These are phyloP conservation scores for Leontocebus nigricollis DNA, from an alignment of 2,797 vertebrate genomes.

Conservation along the genomic window DNA sequence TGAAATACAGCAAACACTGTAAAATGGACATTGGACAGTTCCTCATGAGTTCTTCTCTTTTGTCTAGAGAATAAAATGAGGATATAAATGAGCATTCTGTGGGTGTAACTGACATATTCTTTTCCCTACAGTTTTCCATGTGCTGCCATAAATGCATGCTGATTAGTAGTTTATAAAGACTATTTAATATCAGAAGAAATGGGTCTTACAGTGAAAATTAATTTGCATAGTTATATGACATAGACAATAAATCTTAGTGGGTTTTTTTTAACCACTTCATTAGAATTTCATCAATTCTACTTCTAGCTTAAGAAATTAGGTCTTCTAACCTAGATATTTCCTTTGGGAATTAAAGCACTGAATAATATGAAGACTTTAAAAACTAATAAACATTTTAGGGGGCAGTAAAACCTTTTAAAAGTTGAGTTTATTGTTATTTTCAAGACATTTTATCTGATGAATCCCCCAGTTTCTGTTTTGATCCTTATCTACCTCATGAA, in stretches of 20 bases:
- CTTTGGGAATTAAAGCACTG: neutral
- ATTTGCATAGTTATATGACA: constrained; percentile 17
- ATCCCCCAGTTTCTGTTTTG: constrained; percentile 53
- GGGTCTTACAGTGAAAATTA: constrained; percentile 24
- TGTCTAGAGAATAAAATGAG: constrained; percentile 7
- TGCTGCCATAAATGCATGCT: neutral
- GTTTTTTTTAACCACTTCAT: neutral
- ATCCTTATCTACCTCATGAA: constrained; percentile 54
- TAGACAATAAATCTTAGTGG: neutral
- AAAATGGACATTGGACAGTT: neutral
- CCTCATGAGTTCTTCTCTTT: neutral
- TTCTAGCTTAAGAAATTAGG: constrained; percentile 24
- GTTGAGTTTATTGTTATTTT: neutral
- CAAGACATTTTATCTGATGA: neutral
- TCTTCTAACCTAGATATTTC: constrained; percentile 1
- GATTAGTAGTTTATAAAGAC: neutral
- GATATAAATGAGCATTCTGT: neutral
- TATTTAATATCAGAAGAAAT: constrained; percentile 29
- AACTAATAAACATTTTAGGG: neutral
- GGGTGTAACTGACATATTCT: neutral
- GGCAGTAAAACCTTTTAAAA: neutral
- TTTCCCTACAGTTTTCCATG: neutral
- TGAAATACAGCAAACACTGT: neutral
- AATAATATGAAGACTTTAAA: constrained; percentile 27
- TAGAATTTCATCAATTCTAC: constrained; percentile 37